Percentiles rank a stretch among this genome's conserved stretches.
These are phyloP conservation scores for Tragelaphus scriptus DNA, from an alignment of 2,113 vertebrate genomes.

Conservation along the genomic window DNA sequence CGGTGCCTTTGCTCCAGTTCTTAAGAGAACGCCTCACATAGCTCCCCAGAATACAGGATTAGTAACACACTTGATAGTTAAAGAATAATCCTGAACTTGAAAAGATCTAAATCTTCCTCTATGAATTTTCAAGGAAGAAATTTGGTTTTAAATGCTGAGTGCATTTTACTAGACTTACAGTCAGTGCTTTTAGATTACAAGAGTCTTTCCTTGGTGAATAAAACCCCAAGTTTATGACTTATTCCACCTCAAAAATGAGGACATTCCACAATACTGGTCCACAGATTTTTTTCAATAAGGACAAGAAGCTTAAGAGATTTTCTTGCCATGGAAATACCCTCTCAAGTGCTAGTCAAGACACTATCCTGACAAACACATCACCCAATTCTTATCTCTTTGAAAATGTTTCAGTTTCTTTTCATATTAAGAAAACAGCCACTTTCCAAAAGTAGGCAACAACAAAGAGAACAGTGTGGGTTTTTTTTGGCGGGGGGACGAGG, in stretches of 20 bases:
- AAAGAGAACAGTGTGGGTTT: slow-evolving; percentile 50
- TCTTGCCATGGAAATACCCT: background rate
- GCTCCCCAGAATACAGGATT: slow-evolving; percentile 57
- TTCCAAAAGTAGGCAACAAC: slow-evolving; percentile 71
- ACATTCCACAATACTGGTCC: background rate
- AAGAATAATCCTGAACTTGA: slow-evolving; percentile 56
- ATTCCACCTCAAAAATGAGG: background rate
- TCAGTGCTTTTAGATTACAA: slow-evolving; percentile 8
- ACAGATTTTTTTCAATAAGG: slow-evolving; percentile 29
- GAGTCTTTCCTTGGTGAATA: slow-evolving; percentile 2
- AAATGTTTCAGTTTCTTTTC: slow-evolving; percentile 72
- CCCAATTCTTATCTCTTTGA: slow-evolving; percentile 62
- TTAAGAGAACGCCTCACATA: slow-evolving; percentile 41
- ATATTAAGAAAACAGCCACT: slow-evolving; percentile 62
- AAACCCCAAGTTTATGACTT: background rate
- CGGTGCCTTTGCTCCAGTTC: slow-evolving; percentile 67
- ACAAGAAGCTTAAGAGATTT: background rate
- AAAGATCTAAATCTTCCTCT: slow-evolving; percentile 57
- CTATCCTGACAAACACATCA: slow-evolving; percentile 28
- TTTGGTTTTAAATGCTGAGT: slow-evolving; percentile 26
- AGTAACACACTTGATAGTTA: slow-evolving; percentile 61
- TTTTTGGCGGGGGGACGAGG: rapidly evolving
- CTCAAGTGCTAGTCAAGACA: slow-evolving; percentile 44
- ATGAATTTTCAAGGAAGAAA: slow-evolving; percentile 41
- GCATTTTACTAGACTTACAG: slow-evolving; percentile 44